Percentiles rank a stretch among this genome's conserved stretches.
phyloP scores from a whole-genome alignment of 2,888 invertebrate species.

The Agrotis puta region DNA sequence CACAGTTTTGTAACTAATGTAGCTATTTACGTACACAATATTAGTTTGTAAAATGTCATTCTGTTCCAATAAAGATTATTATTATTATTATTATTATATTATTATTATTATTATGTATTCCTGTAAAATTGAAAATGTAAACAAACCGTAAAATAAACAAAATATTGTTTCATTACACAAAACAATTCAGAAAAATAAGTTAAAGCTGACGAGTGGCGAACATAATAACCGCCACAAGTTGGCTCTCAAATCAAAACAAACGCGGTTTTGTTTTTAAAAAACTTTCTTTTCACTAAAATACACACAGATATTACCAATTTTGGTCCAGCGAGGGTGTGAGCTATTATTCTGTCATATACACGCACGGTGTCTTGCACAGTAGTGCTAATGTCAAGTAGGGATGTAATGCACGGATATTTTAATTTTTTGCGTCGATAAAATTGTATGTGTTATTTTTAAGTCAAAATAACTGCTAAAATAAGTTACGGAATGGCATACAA shows the following conservation, averaged over 20 bases:
- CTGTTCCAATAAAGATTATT: no score
- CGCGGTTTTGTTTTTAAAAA: constrained; percentile 43
- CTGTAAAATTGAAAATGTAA: not conserved
- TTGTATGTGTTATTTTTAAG: no score
- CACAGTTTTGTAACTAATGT: no score
- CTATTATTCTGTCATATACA: constrained; percentile 89
- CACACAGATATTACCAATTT: constrained; percentile 82
- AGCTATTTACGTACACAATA: no score
- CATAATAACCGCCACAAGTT: not conserved
- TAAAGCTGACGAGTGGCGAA: constrained; percentile 9
- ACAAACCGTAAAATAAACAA: not conserved
- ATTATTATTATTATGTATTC: no score
- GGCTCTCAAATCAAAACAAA: constrained; percentile 33
- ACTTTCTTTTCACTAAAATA: constrained; percentile 70
- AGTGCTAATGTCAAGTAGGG: constrained; percentile 54
- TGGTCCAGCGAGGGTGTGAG: constrained; percentile 82
- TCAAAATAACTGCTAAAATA: no score
- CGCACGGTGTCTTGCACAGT: constrained; percentile 78
- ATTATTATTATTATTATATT: no score
- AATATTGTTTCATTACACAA: not conserved
- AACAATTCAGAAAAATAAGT: constrained; percentile 14
- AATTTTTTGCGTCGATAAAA: not conserved
- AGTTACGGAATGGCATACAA: no score
- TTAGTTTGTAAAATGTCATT: no score
- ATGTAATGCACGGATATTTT: not conserved